Evolutionary conservation across 1,140 invertebrate species (phyloP), one percentile per base, ranked within the genome.

Genomic region (Ptiloglossa arizonensis): DNA sequence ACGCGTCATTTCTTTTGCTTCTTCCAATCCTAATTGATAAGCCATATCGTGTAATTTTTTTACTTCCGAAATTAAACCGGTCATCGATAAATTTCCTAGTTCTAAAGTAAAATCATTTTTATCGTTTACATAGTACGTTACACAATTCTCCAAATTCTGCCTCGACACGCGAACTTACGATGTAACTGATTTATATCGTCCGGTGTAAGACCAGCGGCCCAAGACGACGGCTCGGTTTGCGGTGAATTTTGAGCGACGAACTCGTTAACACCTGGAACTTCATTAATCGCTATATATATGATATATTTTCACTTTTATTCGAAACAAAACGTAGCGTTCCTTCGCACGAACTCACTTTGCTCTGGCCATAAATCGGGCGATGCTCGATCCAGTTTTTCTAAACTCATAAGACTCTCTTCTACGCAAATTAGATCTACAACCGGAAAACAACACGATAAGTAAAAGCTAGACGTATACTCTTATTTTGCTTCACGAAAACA

Each of bases 1-100:
- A 83, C 98, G 93, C 0, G 98, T 98, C 96, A 99, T 98, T 94
- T 99, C 98, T 90, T 98, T 98, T 1, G 97, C 96, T 94, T 99
- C 98, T 89, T 98, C 97, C 17, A 98, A 91, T 9, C 98, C 98
- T 27, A 99, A 93, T 89, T 98, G 97, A 92, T 98, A 99, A 8
- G 98, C 97, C 60, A 97, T 93, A 89, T 99, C 98, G 89, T 99
- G 97, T 27, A 99, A 92, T 87, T 97, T 97, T 90, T 97, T 97
- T 0, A 99, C 97, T 94, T 98, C 98, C 79, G 96, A 95, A 79
- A 99, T 96, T 46, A 99, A 92, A 86, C 96, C 95, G 70, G 96
- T 94, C 72, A 96, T 95, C 24, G 97, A 94, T 66, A 99, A 90
- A 79, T 95, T 95, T 29, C 96, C 96, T 82, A 98, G 94, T 91